Evolutionary conservation across 2,113 vertebrate genomes (phyloP), one percentile per base, ranked within the genome.

Genomic region (Ochotona princeps): DNA sequence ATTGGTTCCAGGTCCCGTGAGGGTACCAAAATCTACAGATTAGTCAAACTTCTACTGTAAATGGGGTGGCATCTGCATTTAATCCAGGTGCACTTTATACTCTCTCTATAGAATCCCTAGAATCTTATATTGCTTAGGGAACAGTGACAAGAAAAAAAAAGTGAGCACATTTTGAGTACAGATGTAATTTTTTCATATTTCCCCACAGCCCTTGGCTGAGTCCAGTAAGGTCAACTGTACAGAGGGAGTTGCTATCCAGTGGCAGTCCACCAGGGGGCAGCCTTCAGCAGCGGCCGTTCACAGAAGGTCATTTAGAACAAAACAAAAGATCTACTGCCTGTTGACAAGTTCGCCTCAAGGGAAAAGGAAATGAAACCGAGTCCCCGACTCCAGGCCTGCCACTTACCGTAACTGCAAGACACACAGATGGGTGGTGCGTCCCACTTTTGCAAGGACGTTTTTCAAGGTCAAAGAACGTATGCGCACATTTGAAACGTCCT

Each of bases 251-350:
- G 32, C 57, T 93, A 54, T 57, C 15, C 63, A 72, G 35, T 4
- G 2, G 8, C 14, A 4, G 8, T 44, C 85, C 95, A 95, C 92
- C 54, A 96, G 95, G 38, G 85, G 70, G 76, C 92, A 51, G n/a
- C 49, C 38, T 61, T 74, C 51, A 63, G 51, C 38, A 80, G 12
- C 49, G 21, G 73, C 60, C 7, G 35, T n/a, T 51, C 38, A 35
- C 30, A 61, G 85, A 66, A 82, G 93, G 79, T 47, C 28, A 86
- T 86, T 54, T 9, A 57, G 63, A 72, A 85, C 7, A 44, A 75
- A 54, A 54, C 25, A 20, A 87, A 76, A 74, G 23, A 35, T 12
- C 54, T 25, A 60, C 26, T 30, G 8, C 65, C 21, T 21, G 49
- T 65, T 61, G 26, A 21, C 17, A 7, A 14, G 23, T 60, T 44